Evolutionary conservation across 2,888 invertebrate species (phyloP).

Genomic region (Sympetrum striolatum): DNA sequence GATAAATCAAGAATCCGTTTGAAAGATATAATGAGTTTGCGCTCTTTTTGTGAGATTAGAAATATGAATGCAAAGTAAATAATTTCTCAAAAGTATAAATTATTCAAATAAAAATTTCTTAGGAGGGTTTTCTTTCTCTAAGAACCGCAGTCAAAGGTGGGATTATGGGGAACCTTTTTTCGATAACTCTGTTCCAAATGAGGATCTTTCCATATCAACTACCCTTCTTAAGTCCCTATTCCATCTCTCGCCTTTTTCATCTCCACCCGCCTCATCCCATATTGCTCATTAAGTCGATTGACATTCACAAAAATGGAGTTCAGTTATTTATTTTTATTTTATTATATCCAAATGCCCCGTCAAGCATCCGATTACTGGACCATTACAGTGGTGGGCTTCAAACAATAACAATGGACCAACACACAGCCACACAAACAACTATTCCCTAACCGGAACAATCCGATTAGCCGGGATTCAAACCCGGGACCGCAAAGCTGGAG

Average conservation of each 20-base stretch:
- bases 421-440: no score
- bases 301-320: not conserved
- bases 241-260: not conserved
- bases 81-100: not conserved
- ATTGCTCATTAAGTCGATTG: conserved; percentile 9
- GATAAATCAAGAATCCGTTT: no score
- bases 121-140: not conserved
- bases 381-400: no score
- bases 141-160: not conserved
- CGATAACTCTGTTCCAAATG: not conserved
- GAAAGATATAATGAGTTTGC: not conserved
- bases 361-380: no score
- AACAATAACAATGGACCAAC: no score
- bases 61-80: not conserved
- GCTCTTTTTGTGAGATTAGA: not conserved
- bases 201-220: not conserved
- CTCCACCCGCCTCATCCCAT: not conserved
- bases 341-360: no score
- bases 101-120: not conserved
- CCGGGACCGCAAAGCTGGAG: no score
- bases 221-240: not conserved
- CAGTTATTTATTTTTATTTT: no score
- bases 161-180: not conserved
- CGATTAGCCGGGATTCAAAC: no score
- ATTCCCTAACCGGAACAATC: no score